A percentile compares a stretch with the other conserved stretches of the same genome.
phyloP scores from a whole-genome alignment of 2,888 invertebrate genomes.

The Caenorhabditis wallacei region DNA sequence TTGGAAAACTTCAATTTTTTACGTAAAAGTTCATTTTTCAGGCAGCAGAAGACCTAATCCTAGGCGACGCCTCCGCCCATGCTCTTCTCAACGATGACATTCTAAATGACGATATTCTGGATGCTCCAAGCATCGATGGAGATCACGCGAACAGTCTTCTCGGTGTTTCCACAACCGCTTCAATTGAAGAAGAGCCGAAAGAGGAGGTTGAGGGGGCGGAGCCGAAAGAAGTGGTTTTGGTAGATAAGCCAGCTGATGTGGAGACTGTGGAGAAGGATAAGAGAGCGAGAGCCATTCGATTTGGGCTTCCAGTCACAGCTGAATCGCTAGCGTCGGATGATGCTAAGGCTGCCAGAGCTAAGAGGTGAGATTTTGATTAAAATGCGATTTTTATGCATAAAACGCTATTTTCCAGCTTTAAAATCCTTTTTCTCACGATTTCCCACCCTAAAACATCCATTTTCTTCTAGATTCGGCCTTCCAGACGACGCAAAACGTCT shows the following conservation, averaged over 20 bases:
- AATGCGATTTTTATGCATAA: background rate
- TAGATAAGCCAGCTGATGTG: constrained; percentile 8
- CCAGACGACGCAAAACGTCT: constrained; percentile 48
- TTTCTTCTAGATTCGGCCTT: constrained; percentile 37
- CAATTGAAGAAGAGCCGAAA: background rate
- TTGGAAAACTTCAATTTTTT: too few relatives aligned
- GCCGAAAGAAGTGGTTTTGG: constrained; percentile 22
- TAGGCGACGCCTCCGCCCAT: constrained; percentile 31
- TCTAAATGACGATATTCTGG: constrained; percentile 61
- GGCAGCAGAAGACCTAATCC: constrained; percentile 56
- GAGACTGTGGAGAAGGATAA: constrained; percentile 37
- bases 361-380: constrained; percentile 19
- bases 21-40: constrained; percentile 15
- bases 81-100: constrained; percentile 49
- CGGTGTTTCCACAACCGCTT: background rate
- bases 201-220: background rate
- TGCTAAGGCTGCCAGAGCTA: constrained; percentile 55
- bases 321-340: constrained; percentile 16
- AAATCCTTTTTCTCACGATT: too few relatives aligned
- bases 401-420: too few relatives aligned
- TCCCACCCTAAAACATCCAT: too few relatives aligned
- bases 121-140: constrained; percentile 53
- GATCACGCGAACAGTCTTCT: constrained; percentile 47
- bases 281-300: constrained; percentile 52
- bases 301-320: constrained; percentile 56